Base-by-base conservation (phyloP, 2,888 invertebrate genomes). In the Caenorhabditis sp. region DNA sequence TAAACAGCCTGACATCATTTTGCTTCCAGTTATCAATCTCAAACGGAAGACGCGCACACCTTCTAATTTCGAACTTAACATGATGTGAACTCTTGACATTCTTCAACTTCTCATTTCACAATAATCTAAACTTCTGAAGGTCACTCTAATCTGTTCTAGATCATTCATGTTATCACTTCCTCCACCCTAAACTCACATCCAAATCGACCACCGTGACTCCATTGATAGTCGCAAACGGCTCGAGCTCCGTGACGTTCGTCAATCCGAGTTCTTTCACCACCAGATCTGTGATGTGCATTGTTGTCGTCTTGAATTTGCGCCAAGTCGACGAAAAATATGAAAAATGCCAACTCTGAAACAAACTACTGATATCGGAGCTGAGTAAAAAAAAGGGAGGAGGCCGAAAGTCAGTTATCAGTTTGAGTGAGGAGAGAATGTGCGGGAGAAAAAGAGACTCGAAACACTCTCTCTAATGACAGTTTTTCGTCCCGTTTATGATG, bases 181-280 rank as follows among this genome's bases (percentile, higher is more conserved):
- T 31, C 31, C 31, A 4, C 7, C 12, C 24, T 5, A 1, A 5
- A 49, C 63, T 63, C 16, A 86, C 86, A 79, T 77, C 72, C 22
- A 86, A 54, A 35, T 85, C 85, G 6, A 86, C 83, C 8, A 63
- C 38, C 10, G 86, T 86, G 2, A 86, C 83, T 16, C 86, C 86
- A 66, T 83, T 80, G 31, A 80, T 63, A 31, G 83, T 79, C 1
- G 77, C 83, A 22, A 26, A 66, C 3, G 85, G 83, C 7, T 44
- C 35, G n/a, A 44, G 41, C 22, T 84, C 79, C 1, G 19, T 44
- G 47, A 63, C 81, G 5, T 74, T 47, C 5, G 75, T 63, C 49
- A 85, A 51, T n/a, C 73, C 79, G 12, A 85, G 66, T 28, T 84
- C 79, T 47, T 49, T 49, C 22, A 59, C 75, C 10, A 85, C 79